Evolutionary conservation across 2,113 vertebrate genomes (phyloP).

Genomic region (Chauna torquata): DNA sequence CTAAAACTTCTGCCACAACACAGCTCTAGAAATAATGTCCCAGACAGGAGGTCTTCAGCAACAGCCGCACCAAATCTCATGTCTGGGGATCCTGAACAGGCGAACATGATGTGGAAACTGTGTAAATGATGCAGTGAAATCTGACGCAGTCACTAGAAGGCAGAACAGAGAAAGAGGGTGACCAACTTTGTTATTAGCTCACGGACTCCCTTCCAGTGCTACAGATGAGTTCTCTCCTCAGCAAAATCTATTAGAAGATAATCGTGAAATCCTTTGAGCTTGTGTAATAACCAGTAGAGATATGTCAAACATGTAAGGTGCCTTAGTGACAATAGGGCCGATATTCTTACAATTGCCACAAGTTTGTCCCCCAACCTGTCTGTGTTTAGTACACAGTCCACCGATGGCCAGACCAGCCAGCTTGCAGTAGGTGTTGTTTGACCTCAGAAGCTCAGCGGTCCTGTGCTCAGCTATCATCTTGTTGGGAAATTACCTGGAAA

Average conservation of each 20-base stretch:
- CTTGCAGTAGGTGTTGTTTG: neutral
- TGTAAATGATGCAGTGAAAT: fast-evolving
- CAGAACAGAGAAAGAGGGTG: neutral
- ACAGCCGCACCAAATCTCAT: neutral
- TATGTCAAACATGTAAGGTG: fast-evolving
- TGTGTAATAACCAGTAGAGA: fast-evolving
- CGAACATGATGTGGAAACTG: neutral
- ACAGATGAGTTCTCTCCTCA: neutral
- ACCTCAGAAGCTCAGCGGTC: neutral
- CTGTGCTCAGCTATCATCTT: neutral
- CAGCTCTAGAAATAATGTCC: neutral
- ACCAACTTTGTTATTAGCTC: neutral
- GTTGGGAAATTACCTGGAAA: neutral
- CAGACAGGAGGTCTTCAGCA: neutral
- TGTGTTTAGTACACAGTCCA: neutral
- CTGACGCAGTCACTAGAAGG: neutral
- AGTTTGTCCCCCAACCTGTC: neutral
- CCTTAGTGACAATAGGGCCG: fast-evolving
- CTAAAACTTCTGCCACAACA: neutral
- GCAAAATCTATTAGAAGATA: neutral
- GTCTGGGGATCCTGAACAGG: neutral
- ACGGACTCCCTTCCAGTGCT: fast-evolving
- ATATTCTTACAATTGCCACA: neutral
- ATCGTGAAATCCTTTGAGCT: neutral
- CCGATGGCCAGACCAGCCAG: fast-evolving